phyloP scores from a whole-genome alignment of 2,888 invertebrate genomes.

The Scotopteryx bipunctaria region DNA sequence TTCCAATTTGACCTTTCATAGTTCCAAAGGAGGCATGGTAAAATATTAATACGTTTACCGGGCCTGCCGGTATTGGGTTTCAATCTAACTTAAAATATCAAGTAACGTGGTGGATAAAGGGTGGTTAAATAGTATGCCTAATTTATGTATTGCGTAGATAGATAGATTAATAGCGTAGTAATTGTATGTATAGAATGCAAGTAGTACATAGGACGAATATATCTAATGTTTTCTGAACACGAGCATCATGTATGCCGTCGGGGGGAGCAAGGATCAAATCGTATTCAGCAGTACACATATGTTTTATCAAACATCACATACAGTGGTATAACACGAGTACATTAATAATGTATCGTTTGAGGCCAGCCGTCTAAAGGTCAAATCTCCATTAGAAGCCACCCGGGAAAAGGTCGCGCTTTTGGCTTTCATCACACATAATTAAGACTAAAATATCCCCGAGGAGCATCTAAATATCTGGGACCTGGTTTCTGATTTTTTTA shows the following conservation, averaged over 20 bases:
- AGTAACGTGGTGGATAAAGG: constrained; percentile 27
- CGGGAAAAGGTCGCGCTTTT: constrained; percentile 63
- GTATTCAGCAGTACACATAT: constrained; percentile 14
- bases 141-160: constrained; percentile 11
- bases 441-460: constrained; percentile 31
- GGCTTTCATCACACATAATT: constrained; percentile 57
- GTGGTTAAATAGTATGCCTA: constrained; percentile 27
- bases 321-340: constrained; percentile 45
- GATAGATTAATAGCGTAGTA: neutral
- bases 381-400: constrained; percentile 59
- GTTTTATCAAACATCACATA: constrained; percentile 30
- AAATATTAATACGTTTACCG: constrained; percentile 49
- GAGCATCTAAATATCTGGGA: constrained; percentile 14
- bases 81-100: constrained; percentile 41
- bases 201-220: neutral
- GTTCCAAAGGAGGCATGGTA: constrained; percentile 42
- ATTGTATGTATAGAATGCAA: neutral
- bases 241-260: constrained; percentile 2
- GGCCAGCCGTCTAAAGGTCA: constrained; percentile 63
- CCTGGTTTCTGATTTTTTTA: neutral
- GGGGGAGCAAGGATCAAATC: constrained; percentile 7
- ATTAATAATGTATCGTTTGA: constrained; percentile 66
- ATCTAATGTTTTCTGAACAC: neutral
- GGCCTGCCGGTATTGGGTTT: constrained; percentile 35
- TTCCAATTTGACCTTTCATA: constrained; percentile 34